Percentiles rank a stretch among this genome's conserved stretches.
These are phyloP conservation scores for Cochlearius cochlearius DNA, from an alignment of 2,113 vertebrate genomes.

Conservation along the genomic window DNA sequence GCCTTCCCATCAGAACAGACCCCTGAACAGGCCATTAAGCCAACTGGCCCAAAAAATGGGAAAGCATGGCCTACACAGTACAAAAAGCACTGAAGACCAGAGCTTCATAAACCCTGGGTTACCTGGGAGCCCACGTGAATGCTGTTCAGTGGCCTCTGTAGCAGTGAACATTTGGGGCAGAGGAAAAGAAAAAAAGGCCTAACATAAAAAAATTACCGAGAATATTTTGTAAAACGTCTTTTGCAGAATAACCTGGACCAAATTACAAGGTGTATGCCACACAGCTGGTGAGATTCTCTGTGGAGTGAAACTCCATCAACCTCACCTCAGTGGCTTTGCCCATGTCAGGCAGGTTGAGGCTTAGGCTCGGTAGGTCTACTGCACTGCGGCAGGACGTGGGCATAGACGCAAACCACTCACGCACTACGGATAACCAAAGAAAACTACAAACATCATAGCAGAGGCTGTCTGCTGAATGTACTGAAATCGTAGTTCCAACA, in stretches of 20 bases:
- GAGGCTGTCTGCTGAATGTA: neutral
- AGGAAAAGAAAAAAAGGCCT: neutral
- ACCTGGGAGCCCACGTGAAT: neutral
- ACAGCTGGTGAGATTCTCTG: neutral
- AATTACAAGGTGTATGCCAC: neutral
- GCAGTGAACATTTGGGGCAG: neutral
- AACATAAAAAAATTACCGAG: neutral
- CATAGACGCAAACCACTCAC: neutral
- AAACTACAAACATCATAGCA: neutral
- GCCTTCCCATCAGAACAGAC: neutral
- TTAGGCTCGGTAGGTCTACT: neutral
- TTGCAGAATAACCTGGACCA: neutral
- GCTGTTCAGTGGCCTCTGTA: neutral
- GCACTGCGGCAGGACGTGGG: neutral
- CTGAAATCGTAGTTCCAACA: neutral
- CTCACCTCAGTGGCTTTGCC: neutral
- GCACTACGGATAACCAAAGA: neutral
- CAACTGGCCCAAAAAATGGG: neutral
- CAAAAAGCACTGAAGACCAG: neutral
- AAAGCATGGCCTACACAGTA: neutral
- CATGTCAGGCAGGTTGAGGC: neutral
- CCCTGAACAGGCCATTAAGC: neutral
- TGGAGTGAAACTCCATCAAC: neutral
- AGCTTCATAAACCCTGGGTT: neutral
- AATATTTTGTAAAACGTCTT: neutral